Evolutionary conservation across 2,113 vertebrate species (phyloP), one percentile per base, ranked within the genome.

Genomic region (Sciurus niger): DNA sequence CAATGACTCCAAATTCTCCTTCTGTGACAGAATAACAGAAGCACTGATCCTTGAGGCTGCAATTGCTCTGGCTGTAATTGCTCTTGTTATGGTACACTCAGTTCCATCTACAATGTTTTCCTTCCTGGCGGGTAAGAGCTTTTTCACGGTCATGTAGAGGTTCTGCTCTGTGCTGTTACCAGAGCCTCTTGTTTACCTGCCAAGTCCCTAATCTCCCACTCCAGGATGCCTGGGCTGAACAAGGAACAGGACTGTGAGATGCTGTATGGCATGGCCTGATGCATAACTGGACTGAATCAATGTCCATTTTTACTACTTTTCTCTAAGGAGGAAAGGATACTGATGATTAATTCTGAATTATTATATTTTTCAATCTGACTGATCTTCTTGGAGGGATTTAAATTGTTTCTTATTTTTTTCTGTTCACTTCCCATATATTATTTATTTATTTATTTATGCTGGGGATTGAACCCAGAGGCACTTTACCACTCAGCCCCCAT

Each of bases 11-110:
- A 92, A 86, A 85, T 93, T 77, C 85, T 96, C 55, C 79, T 78
- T 87, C 94, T 78, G 92, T 90, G 96, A 53, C 48, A 65, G 76
- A 92, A 17, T 93, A 86, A 79, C 48, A 85, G 90, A 84, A 94
- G 83, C 58, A 24, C 76, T 55, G 83, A 24, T 89, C 91, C 95
- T 92, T 43, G 46, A 32, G 48, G 74, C 80, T 93, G 58, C n/a
- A 77, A 72, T 73, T 17, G 24, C 46, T 96, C 83, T 77, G 43
- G 34, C 89, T 96, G 40, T 87, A 85, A 96, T 84, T 89, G 85
- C 89, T 96, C 93, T 95, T 93, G 67, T 90, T 95, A 84, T 43
- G 89, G 58, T 10, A 58, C 79, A 37, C 32, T 73, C 46, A 65
- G 84, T 79, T 77, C 86, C 60, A 53, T 74, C 63, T 51, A 79